Percentiles rank a stretch among this genome's conserved stretches.
These are phyloP conservation scores for Anguilla obscura DNA, from an alignment of 2,797 vertebrate species.

Conservation along the genomic window DNA sequence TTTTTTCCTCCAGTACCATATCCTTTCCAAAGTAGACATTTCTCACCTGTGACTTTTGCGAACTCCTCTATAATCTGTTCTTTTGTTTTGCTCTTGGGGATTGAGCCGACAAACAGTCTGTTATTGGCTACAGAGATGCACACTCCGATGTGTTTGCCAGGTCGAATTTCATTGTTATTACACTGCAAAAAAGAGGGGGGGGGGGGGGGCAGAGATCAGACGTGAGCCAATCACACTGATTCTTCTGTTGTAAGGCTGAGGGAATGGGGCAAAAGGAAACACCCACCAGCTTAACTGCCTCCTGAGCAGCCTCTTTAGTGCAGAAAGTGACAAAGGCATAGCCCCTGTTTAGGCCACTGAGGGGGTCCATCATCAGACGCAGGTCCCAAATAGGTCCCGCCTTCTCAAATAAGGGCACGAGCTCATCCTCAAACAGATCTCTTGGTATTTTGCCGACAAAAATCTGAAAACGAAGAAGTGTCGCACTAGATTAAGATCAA, in stretches of 20 bases:
- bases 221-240: neutral
- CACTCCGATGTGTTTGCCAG: slow-evolving; percentile 96
- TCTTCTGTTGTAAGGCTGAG: slow-evolving; percentile 22
- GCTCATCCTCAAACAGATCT: slow-evolving; percentile 98
- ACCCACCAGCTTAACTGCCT: slow-evolving; percentile 96
- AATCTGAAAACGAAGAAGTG: slow-evolving; percentile 73
- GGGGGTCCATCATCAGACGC: slow-evolving; percentile 99
- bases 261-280: neutral
- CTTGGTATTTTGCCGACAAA: slow-evolving; percentile 99
- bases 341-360: slow-evolving; percentile 96
- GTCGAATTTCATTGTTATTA: slow-evolving; percentile 96
- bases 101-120: slow-evolving; percentile 96
- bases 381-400: slow-evolving; percentile 98
- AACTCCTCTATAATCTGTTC: slow-evolving; percentile 98
- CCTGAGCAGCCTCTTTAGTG: slow-evolving; percentile 98
- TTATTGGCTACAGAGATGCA: slow-evolving; percentile 99
- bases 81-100: slow-evolving; percentile 99
- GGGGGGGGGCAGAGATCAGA: neutral
- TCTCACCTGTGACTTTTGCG: slow-evolving; percentile 94
- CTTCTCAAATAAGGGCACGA: slow-evolving; percentile 98
- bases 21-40: neutral
- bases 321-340: slow-evolving; percentile 99
- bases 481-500: neutral
- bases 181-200: slow-evolving; percentile 72
- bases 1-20: neutral